Evolutionary conservation across 2,113 vertebrate genomes (phyloP).

Genomic region (Cochlearius cochlearius): DNA sequence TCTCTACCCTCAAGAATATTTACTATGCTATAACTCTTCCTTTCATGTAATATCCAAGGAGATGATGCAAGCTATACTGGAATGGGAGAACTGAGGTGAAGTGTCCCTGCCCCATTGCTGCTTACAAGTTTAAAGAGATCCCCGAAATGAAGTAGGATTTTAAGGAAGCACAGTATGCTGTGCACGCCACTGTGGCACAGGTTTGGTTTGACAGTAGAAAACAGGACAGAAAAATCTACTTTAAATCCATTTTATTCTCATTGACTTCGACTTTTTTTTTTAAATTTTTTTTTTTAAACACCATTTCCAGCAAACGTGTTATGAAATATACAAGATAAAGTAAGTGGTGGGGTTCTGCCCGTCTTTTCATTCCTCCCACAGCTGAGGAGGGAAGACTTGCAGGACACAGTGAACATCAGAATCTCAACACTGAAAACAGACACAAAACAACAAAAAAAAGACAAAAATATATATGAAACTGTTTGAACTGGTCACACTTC

Average conservation of each 20-base stretch:
- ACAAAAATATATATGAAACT: conserved; percentile 74
- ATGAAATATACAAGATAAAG: conserved; percentile 69
- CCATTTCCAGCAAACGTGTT: conserved; percentile 72
- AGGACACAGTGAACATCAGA: conserved; percentile 65
- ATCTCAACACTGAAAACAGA: conserved; percentile 75
- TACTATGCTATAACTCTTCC: neutral
- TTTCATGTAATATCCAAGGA: neutral
- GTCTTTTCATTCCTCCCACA: conserved; percentile 38
- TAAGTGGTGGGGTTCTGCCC: conserved; percentile 46
- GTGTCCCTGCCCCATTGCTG: neutral
- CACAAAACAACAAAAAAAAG: conserved; percentile 37
- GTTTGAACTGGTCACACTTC: conserved; percentile 71
- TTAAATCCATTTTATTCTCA: conserved; percentile 78
- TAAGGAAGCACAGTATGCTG: neutral
- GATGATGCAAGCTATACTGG: neutral
- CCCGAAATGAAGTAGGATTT: neutral
- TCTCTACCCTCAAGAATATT: neutral
- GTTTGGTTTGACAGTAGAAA: neutral
- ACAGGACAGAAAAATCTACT: neutral
- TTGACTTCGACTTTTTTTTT: conserved; percentile 61
- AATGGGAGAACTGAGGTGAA: neutral
- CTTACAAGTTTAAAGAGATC: neutral
- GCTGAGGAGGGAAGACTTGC: conserved; percentile 54
- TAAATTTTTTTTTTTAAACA: conserved; percentile 36
- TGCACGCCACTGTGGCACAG: too few species aligned